These are phyloP conservation scores for Dipus sagitta DNA, from an alignment of 2,797 vertebrate species.

Conservation along the genomic window DNA sequence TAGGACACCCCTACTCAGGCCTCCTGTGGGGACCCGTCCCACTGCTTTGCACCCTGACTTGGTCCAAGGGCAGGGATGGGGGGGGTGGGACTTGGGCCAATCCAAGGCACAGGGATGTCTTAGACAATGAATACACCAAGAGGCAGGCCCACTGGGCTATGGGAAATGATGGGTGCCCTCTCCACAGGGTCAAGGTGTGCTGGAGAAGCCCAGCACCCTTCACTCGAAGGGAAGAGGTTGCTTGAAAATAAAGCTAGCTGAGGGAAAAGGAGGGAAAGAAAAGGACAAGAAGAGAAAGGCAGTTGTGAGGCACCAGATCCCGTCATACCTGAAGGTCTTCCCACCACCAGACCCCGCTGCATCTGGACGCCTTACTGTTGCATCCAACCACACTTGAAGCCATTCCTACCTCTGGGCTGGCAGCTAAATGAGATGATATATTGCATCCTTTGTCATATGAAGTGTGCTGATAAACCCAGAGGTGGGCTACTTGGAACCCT, in stretches of 20 bases:
- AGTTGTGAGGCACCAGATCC: not conserved
- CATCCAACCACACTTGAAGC: not conserved
- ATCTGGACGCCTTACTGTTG: not conserved
- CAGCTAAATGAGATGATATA: not conserved
- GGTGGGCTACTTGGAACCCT: too few species aligned
- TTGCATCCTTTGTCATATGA: not conserved
- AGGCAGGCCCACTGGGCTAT: not conserved
- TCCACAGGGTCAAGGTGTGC: rapidly evolving
- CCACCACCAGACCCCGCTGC: not conserved
- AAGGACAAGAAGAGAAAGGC: not conserved
- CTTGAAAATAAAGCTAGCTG: not conserved
- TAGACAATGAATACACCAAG: not conserved
- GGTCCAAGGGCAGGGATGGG: not conserved
- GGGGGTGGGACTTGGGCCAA: not conserved
- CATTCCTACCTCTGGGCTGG: not conserved
- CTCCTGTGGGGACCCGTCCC: not conserved
- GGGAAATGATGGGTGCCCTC: not conserved
- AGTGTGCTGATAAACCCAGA: not conserved
- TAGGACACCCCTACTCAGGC: not conserved
- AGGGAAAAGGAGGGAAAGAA: not conserved
- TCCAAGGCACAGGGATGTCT: not conserved
- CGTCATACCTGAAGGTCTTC: not conserved
- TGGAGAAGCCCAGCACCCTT: not conserved
- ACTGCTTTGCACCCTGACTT: too few species aligned
- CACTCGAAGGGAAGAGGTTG: rapidly evolving